Base-by-base conservation (phyloP, 2,797 vertebrate species). In the Echeneis naucrates region DNA sequence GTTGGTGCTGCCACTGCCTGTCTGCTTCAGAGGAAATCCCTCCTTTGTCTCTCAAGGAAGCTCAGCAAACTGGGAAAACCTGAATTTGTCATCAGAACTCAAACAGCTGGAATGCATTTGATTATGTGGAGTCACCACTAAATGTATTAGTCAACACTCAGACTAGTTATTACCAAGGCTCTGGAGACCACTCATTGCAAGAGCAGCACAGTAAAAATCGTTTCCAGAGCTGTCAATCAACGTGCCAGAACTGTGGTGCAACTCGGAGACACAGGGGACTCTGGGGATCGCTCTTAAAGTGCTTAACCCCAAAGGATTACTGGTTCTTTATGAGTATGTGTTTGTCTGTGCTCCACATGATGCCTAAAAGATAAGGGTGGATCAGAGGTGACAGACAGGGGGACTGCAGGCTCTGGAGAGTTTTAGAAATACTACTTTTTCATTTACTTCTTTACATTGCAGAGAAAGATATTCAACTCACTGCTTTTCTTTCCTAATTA, bases 41-140 rank as follows among this genome's bases (percentile, higher is more conserved):
- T 92, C 72, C 90, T 95, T 95, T 95, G 94, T 95, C 91, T 93
- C 83, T 88, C 75, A 84, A 94, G 94, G 93, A 95, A 94, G 88
- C 88, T 89, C 80, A 66, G 83, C 82, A 86, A 88, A 93, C 81
- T 89, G 84, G 88, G 87, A 89, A 82, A 92, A 92, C 82, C 88
- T 93, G 87, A 93, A 92, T 90, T 90, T 92, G 89, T 89, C 93
- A 92, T 91, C 90, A 83, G 75, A 91, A 89, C 67, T 81, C 75
- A 90, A 90, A 93, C 87, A 90, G 89, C 90, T 90, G 89, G 90
- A 92, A 82, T n/a, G 7, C 84, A 91, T 91, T 90, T 86, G 81
- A 86, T 91, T 75, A 83, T 62, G 66, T 77, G 84, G 82, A 88
- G 81, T 87, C 87, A 72, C 73, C 75, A 59, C 80, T 75, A 84